Evolutionary conservation across 1,140 invertebrate species (phyloP).

Genomic region (Eumeta japonica): DNA sequence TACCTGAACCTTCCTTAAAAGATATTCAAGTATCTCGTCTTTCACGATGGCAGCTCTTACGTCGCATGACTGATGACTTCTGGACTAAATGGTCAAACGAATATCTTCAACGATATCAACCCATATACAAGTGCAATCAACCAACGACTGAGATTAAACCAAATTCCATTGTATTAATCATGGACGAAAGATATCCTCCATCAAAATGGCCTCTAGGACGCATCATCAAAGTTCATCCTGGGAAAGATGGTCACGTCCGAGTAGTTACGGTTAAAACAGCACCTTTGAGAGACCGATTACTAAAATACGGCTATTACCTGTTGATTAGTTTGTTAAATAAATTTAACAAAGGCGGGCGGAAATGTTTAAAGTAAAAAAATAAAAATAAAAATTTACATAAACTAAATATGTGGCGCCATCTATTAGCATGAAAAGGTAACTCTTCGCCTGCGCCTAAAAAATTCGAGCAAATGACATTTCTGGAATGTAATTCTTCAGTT

Average conservation of each 20-base stretch:
- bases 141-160: conserved; percentile 9
- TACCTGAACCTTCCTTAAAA: conserved; percentile 7
- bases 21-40: background rate
- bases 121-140: conserved; percentile 22
- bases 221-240: conserved; percentile 26
- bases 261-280: conserved; percentile 30
- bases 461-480: too few species aligned
- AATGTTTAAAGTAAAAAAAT: too few species aligned
- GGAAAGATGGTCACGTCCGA: conserved; percentile 32
- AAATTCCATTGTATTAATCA: conserved; percentile 27
- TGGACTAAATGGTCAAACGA: conserved; percentile 27
- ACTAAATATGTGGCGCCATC: too few species aligned
- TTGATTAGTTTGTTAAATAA: too few species aligned
- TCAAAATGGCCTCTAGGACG: conserved; percentile 35
- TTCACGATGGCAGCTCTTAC: conserved; percentile 12
- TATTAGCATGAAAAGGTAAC: too few species aligned
- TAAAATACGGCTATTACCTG: too few species aligned
- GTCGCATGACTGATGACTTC: conserved; percentile 19
- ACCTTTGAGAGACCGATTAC: too few species aligned
- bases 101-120: conserved; percentile 22
- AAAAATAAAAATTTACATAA: too few species aligned
- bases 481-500: too few species aligned
- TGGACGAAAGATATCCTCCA: conserved; percentile 26
- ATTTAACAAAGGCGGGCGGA: too few species aligned
- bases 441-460: too few species aligned